phyloP scores from a whole-genome alignment of 30 jellyfish, hydroid and myxozoan species.

The Aurelia coerulea region DNA sequence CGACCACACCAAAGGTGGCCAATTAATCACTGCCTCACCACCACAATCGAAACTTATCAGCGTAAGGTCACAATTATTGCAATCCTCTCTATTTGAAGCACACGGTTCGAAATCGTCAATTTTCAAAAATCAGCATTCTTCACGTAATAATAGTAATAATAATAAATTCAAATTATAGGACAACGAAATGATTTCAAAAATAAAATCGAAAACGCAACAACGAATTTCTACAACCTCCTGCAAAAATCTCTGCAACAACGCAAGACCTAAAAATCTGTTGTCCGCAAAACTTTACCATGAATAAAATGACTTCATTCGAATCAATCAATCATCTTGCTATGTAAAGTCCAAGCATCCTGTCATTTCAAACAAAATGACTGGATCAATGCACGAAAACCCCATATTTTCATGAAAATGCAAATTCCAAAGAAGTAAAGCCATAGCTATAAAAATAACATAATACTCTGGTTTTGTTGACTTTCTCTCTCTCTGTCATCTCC shows the following conservation, averaged over 20 bases:
- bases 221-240: slow-evolving; percentile 8
- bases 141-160: neutral
- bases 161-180: neutral
- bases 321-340: too few relatives aligned
- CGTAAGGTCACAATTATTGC: neutral
- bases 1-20: neutral
- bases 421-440: neutral
- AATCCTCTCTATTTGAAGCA: neutral
- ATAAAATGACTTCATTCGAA: too few relatives aligned
- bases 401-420: neutral
- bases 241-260: neutral
- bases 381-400: neutral
- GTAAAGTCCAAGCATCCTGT: neutral
- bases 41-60: neutral
- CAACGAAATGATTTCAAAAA: neutral
- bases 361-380: too few relatives aligned
- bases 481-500: neutral
- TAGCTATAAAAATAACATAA: neutral
- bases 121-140: neutral
- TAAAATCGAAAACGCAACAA: neutral
- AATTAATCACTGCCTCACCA: neutral
- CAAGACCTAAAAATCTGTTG: neutral
- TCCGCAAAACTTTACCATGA: neutral
- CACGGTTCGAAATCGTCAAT: neutral
- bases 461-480: neutral